phyloP scores from a whole-genome alignment of 2,113 vertebrate species.

The Siphamia tubifer region DNA sequence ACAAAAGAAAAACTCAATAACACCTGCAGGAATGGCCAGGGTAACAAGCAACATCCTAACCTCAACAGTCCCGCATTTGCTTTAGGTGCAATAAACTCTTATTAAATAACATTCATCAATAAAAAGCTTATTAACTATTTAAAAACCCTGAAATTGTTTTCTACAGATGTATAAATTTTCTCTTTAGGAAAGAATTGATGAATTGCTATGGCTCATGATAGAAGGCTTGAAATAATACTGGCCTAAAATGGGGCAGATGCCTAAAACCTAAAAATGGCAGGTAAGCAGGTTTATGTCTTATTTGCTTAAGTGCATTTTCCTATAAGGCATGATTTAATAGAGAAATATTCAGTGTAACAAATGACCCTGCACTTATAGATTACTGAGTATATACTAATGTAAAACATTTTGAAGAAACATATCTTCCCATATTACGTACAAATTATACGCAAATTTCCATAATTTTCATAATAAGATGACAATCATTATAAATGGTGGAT shows the following conservation, averaged over 20 bases:
- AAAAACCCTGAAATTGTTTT: no score
- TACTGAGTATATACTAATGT: not conserved
- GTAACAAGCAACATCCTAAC: not conserved
- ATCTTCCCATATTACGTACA: not conserved
- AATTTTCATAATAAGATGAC: not conserved
- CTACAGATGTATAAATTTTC: no score
- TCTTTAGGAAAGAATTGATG: slow-evolving; percentile 29
- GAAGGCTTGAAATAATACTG: slow-evolving; percentile 17
- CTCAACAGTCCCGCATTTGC: not conserved
- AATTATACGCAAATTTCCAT: not conserved
- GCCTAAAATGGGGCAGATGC: not conserved
- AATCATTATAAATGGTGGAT: not conserved
- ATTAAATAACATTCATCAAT: slow-evolving; percentile 17
- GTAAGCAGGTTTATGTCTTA: not conserved
- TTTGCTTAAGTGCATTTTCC: not conserved
- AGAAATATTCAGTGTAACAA: not conserved
- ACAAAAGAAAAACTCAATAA: not conserved
- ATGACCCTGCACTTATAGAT: not conserved
- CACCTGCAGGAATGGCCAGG: slow-evolving; percentile 25
- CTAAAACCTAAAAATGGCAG: slow-evolving; percentile 8
- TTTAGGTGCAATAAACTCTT: not conserved
- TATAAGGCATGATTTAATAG: slow-evolving; percentile 9
- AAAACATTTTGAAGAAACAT: not conserved
- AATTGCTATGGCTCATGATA: slow-evolving; percentile 35
- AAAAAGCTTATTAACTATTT: slow-evolving; percentile 3